Percentiles rank a stretch among this genome's conserved stretches.
phyloP scores from a whole-genome alignment of 2,888 invertebrate genomes.

The Euplagia quadripunctaria region DNA sequence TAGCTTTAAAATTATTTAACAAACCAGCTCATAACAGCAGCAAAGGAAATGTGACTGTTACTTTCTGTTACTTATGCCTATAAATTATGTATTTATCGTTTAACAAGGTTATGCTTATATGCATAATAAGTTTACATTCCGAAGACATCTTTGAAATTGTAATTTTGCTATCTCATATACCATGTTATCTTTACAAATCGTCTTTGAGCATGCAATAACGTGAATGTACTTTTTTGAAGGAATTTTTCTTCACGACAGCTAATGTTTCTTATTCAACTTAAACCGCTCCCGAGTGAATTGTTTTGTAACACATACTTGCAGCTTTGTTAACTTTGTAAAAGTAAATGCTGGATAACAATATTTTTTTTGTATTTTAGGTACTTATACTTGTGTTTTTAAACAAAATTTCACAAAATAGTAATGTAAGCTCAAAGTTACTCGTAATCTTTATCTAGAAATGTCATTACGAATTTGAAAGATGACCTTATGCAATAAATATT shows the following conservation, averaged over 20 bases:
- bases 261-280: slow-evolving; percentile 41
- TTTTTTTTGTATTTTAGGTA: no score
- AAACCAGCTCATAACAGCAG: neutral
- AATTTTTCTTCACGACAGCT: slow-evolving; percentile 30
- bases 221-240: slow-evolving; percentile 45
- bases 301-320: neutral
- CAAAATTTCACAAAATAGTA: no score
- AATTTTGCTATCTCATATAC: slow-evolving; percentile 42
- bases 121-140: slow-evolving; percentile 41
- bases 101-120: slow-evolving; percentile 47
- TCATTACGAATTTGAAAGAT: no score
- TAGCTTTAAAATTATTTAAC: neutral
- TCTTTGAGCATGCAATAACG: slow-evolving; percentile 47
- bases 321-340: no score
- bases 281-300: slow-evolving; percentile 17
- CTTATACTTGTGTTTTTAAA: no score
- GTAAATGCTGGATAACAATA: no score
- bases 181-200: slow-evolving; percentile 48
- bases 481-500: no score
- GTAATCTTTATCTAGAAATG: no score
- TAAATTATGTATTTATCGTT: slow-evolving; percentile 52
- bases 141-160: slow-evolving; percentile 42
- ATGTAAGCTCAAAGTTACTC: no score
- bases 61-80: slow-evolving; percentile 32
- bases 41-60: neutral